Base-by-base conservation (phyloP, 2,113 vertebrate species). In the Alligator sinensis region DNA sequence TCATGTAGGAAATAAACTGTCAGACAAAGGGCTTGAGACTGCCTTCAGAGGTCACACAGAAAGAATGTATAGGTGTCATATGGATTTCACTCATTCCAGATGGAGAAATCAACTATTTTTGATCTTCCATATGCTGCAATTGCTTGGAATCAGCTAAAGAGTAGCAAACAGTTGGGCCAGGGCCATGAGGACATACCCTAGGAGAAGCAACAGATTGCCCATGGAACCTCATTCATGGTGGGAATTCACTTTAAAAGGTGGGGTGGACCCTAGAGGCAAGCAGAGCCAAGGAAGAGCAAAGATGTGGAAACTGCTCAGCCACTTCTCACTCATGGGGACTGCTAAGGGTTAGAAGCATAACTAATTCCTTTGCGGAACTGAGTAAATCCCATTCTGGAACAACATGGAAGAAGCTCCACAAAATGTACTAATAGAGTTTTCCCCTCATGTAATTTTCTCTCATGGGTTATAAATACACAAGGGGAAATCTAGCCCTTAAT, bases 121-220 rank as follows among this genome's bases (percentile, higher is more conserved):
- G 91, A 1, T 30, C 63, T 21, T 30, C 30, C 30, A 3, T 5
- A 12, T 80, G 80, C 24, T 55, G 60, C 0, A 0, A 22, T 12
- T 13, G 6, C 19, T n/a, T 75, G 25, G 58, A 81, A 38, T 64
- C 77, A 76, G 10, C 63, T 80, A 60, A 86, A n/a, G 68, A 83
- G 57, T 0, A 0, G 78, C 34, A 94, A 86, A 27, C 0, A 0
- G 11, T 28, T 79, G 1, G 5, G 6, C 21, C 0, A 1, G 24
- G 57, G 79, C 64, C 81, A 13, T 9, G 57, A 2, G 12, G 64
- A 25, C 18, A 76, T 66, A 80, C 12, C 55, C 11, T 54, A 21
- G 60, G 86, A 96, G 25, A 70, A 80, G 77, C 54, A 84, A 14
- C 58, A 21, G 9, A 88, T 89, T 30, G 27, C 14, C 75, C 13